Base-by-base conservation (phyloP, 2,888 invertebrate genomes). In the Latrodectus hesperus region DNA sequence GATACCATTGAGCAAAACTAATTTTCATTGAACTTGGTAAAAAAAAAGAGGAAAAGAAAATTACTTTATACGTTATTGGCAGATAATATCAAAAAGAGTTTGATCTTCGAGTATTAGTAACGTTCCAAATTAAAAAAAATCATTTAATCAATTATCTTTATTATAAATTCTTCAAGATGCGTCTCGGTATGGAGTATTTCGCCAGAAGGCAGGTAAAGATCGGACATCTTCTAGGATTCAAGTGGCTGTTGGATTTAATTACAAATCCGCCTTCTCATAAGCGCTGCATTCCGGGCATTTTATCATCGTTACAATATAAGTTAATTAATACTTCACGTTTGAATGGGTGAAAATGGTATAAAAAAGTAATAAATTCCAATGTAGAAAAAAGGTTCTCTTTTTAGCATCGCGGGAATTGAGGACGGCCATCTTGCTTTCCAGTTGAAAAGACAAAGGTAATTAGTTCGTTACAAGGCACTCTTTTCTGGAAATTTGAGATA, bases 311-410 rank as follows among this genome's bases (percentile, higher is more conserved):
- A 81, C 53, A 52, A 49, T 81, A 81, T 73, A 81, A 72, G 71
- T 84, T 84, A 84, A 84, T 84, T 84, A 84, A 84, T 84, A 76
- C 72, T 77, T 84, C 84, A 72, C 60, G 84, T 76, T 51, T 51
- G 64, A 84, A 71, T 84, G 71, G 65, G n/a, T 65, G 75, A 60
- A 55, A 73, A 65, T 65, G 72, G 38, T 22, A 71, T 9, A 60
- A 71, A 78, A 64, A 64, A 75, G 26, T 14, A 26, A 38, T 38
- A 75, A 65, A 26, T 9, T 22, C 14, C 16, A 60, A 9, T 22
- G 16, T 49, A 16, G 52, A 49, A 55, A 77, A 67, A 65, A 26
- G 53, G 65, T 12, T 9, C 53, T 14, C 55, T 17, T 60, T 60
- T 60, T 60, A 60, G 60, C 12, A 60, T 60, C 14, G n/a, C 60